Conservation (phyloP, 1,140 invertebrate genomes). For the Lordiphosa mommai region DNA sequence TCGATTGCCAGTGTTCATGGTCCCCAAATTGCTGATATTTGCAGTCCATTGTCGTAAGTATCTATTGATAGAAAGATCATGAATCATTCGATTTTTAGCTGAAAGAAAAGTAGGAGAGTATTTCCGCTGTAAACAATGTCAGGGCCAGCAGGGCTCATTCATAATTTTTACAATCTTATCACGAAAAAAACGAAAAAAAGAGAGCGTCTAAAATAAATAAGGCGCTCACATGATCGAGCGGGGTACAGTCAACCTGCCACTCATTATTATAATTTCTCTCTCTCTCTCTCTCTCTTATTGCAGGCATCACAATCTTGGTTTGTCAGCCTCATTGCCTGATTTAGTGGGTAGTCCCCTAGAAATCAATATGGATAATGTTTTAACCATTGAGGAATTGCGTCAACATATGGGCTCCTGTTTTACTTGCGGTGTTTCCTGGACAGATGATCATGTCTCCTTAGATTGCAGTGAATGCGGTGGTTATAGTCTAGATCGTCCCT, state of each 20-base stretch:
- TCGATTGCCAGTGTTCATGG: slow-evolving; percentile 78
- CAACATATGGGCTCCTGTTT: slow-evolving; percentile 86
- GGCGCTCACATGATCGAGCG: slow-evolving; percentile 70
- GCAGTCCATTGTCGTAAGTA: slow-evolving; percentile 78
- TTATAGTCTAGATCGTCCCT: slow-evolving; percentile 88
- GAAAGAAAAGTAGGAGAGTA: slow-evolving; percentile 35
- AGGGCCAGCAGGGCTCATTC: slow-evolving; percentile 50
- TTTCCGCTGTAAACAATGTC: slow-evolving; percentile 72
- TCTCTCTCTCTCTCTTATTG: slow-evolving; percentile 18
- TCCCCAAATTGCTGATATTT: slow-evolving; percentile 78
- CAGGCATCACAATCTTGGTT: slow-evolving; percentile 73
- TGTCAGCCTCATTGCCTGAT: slow-evolving; percentile 77
- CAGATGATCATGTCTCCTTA: slow-evolving; percentile 88
- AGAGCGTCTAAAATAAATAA: slow-evolving; percentile 35
- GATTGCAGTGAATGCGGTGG: slow-evolving; percentile 92
- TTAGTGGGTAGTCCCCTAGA: slow-evolving; percentile 75
- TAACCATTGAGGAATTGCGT: slow-evolving; percentile 87
- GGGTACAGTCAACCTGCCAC: slow-evolving; percentile 48
- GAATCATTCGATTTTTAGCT: slow-evolving; percentile 36
- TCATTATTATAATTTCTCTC: slow-evolving; percentile 68
- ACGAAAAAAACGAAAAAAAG: background rate
- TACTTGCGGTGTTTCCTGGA: slow-evolving; percentile 91
- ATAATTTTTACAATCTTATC: slow-evolving; percentile 68
- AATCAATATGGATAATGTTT: slow-evolving; percentile 79
- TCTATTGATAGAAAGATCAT: slow-evolving; percentile 30